A percentile compares a stretch with the other conserved stretches of the same genome.
Conservation (phyloP, 2,113 vertebrate species). For the Oophaga pumilio region DNA sequence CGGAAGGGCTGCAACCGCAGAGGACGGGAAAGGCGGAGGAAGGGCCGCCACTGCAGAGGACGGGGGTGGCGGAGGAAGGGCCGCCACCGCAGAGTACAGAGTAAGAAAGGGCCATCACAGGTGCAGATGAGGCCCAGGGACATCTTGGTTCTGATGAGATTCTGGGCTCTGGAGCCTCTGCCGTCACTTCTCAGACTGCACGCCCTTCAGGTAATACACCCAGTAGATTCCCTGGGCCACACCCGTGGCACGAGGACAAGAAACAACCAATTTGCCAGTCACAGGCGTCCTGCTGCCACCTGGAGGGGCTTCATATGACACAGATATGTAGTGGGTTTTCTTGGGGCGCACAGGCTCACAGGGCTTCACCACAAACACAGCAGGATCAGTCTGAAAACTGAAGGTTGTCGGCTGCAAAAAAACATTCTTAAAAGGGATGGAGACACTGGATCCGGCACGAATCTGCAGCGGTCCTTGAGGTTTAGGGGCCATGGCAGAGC, state of each 20-base stretch:
- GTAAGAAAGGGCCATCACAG: not conserved
- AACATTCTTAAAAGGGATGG: constrained; percentile 86
- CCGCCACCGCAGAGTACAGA: not conserved
- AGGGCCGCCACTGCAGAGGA: too few relatives aligned
- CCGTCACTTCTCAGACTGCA: constrained; percentile 60
- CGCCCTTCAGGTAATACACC: constrained; percentile 82
- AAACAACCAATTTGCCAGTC: constrained; percentile 74
- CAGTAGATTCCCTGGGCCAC: constrained; percentile 67
- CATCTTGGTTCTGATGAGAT: not conserved
- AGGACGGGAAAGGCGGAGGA: too few relatives aligned
- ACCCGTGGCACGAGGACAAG: constrained; percentile 67
- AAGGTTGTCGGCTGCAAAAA: constrained; percentile 75
- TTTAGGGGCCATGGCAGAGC: constrained; percentile 75
- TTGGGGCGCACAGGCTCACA: constrained; percentile 70
- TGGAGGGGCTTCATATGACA: constrained; percentile 72
- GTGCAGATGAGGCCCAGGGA: not conserved
- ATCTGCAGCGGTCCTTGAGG: constrained; percentile 82
- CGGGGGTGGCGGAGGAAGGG: too few relatives aligned
- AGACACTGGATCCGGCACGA: constrained; percentile 66
- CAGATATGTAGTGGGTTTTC: constrained; percentile 68
- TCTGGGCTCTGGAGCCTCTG: too few relatives aligned
- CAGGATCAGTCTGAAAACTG: constrained; percentile 75
- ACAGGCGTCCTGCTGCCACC: constrained; percentile 61
- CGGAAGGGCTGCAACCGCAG: too few relatives aligned
- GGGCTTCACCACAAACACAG: constrained; percentile 73